A percentile compares a stretch with the other conserved stretches of the same genome.
Evolutionary conservation across 1,140 invertebrate species (phyloP).

Genomic region (Platyscapa corneri): DNA sequence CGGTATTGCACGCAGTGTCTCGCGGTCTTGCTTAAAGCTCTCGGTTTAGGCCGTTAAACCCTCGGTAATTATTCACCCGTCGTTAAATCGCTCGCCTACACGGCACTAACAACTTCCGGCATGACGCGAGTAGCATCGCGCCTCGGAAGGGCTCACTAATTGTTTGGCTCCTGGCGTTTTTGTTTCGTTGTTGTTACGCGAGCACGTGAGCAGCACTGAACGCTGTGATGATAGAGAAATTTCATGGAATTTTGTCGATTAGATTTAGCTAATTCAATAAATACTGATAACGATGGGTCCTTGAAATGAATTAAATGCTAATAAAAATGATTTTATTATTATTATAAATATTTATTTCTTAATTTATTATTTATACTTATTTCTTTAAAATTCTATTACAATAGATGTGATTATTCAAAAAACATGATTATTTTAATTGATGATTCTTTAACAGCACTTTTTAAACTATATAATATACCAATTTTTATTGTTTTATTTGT

Average conservation of each 20-base stretch:
- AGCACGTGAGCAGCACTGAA: background rate
- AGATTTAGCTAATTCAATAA: background rate
- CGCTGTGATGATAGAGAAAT: background rate
- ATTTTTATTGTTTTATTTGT: no score
- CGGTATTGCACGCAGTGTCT: conserved; percentile 40
- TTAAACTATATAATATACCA: no score
- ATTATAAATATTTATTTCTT: no score
- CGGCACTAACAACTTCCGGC: conserved; percentile 66
- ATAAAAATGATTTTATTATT: background rate
- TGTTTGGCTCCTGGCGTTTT: conserved; percentile 53
- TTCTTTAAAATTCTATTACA: no score
- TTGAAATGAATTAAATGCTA: background rate
- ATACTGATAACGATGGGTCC: background rate
- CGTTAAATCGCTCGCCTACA: conserved; percentile 70
- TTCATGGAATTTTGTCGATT: conserved; percentile 5
- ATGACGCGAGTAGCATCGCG: conserved; percentile 56
- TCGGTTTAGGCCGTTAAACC: conserved; percentile 68
- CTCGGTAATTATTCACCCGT: conserved; percentile 72
- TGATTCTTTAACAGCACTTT: no score
- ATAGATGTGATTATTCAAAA: no score
- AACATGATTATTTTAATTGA: no score
- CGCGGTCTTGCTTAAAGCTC: conserved; percentile 54
- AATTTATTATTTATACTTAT: no score
- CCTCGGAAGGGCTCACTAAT: conserved; percentile 55
- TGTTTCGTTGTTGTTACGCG: conserved; percentile 15